Evolutionary conservation across 2,113 vertebrate genomes (phyloP).

Genomic region (Cichladusa arquata): DNA sequence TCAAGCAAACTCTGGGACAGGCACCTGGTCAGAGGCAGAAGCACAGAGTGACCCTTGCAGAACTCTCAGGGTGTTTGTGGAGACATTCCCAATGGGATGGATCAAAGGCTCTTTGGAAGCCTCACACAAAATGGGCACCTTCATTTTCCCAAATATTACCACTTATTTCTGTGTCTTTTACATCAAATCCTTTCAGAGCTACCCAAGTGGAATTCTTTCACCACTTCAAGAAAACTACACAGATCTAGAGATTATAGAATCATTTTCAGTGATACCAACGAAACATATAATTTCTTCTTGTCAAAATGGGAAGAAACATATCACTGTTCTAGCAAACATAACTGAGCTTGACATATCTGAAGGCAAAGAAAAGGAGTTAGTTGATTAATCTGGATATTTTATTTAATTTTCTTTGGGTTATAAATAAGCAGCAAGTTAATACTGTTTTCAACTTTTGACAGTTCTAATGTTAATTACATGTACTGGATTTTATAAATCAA

Average conservation of each 20-base stretch:
- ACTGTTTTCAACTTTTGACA: conserved; percentile 58
- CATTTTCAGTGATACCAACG: background rate
- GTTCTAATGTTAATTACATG: conserved; percentile 66
- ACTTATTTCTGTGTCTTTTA: background rate
- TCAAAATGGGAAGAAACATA: conserved; percentile 15
- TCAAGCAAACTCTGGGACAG: background rate
- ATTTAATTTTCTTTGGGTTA: conserved; percentile 55
- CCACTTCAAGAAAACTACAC: background rate
- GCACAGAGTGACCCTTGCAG: background rate
- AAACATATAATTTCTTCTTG: conserved; percentile 30
- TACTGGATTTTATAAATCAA: conserved; percentile 63
- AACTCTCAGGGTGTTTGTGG: background rate
- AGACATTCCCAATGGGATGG: background rate
- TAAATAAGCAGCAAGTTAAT: conserved; percentile 63
- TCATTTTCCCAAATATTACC: background rate
- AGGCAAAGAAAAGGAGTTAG: conserved; percentile 3
- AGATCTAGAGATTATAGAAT: background rate
- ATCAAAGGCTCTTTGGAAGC: background rate
- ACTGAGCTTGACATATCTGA: conserved; percentile 8
- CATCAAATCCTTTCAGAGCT: background rate
- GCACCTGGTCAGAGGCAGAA: background rate
- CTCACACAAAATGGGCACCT: background rate
- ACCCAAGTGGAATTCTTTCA: background rate
- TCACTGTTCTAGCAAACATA: background rate
- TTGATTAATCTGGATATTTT: conserved; percentile 52